Evolutionary conservation across 1,140 invertebrate species (phyloP), one percentile per base, ranked within the genome.

Genomic region (Euwallacea similis): DNA sequence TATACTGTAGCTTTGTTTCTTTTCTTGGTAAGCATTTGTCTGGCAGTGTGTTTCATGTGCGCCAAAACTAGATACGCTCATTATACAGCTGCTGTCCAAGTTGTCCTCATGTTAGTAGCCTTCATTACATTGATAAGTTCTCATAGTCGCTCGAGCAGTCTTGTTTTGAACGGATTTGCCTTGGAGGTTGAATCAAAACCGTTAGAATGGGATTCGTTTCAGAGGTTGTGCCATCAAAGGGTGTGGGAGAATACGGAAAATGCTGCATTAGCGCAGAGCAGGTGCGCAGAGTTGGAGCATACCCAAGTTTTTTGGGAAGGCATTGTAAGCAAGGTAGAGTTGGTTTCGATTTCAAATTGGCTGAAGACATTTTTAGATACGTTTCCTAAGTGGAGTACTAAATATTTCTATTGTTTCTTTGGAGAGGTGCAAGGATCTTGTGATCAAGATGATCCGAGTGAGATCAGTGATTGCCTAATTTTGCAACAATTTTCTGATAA

Each of bases 221-320:
- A 91, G 72, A 87, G 86, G 46, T 86, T 90, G 60, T 93, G 91
- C 77, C 87, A 90, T 71, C 84, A 87, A 71, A 87, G 89, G 13
- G 85, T 89, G 1, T 89, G 87, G 86, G 85, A 88, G 61, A 86
- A 89, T 75, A 42, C 13, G n/a, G 81, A 85, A 7, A 90, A 90
- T 60, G 85, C 85, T 7, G 88, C 88, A 15, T 84, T 84, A 6
- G 86, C 89, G 0, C 91, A 93, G 79, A 81, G 90, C 0, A 86
- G 87, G 56, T 93, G 91, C 75, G 83, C 88, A 0, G 84, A 90
- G 47, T 78, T 93, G 0, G 87, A 90, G 64, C 87, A 89, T 9
- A 80, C 88, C 41, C 80, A 84, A 0, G 83, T 93, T 6, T 85
- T 86, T 46, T 93, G 91, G 91, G 87, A 91, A 73, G 91, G 91